Conservation (phyloP, 2,797 vertebrate species). For the Choloepus didactylus region DNA sequence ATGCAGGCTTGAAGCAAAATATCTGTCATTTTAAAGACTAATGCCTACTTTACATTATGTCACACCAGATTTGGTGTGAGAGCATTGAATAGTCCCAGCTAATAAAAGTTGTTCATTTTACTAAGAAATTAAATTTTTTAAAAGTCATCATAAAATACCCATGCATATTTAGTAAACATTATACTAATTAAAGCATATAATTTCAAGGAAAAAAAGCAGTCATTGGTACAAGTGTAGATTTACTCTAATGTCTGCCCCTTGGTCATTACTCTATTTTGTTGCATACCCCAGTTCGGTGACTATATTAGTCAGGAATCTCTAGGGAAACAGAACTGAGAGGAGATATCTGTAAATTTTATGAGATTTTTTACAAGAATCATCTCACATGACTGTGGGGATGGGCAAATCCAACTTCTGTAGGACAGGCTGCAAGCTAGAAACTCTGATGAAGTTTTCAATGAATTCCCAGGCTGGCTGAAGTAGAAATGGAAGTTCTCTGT, state of each 20-base stretch:
- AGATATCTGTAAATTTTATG: too few relatives aligned
- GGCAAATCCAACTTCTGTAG: too few relatives aligned
- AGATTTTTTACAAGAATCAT: too few relatives aligned
- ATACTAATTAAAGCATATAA: neutral
- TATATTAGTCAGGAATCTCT: too few relatives aligned
- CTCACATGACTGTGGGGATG: too few relatives aligned
- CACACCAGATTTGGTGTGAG: neutral
- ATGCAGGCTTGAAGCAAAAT: neutral
- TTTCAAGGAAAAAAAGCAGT: neutral
- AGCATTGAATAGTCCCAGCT: neutral
- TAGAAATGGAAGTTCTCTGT: too few relatives aligned
- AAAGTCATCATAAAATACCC: neutral
- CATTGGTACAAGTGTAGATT: neutral
- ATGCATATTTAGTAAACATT: neutral
- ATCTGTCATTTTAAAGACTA: neutral
- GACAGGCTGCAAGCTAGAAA: too few relatives aligned
- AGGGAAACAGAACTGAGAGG: too few relatives aligned
- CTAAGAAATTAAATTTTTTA: neutral
- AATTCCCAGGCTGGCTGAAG: too few relatives aligned
- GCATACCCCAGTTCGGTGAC: neutral
- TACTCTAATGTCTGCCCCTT: neutral
- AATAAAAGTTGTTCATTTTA: neutral
- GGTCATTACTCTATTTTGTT: neutral
- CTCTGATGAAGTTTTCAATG: too few relatives aligned
- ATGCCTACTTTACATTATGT: neutral